A percentile compares a stretch with the other conserved stretches of the same genome.
phyloP scores from a whole-genome alignment of 2,888 invertebrate species.

The Dexiosoma caninum region DNA sequence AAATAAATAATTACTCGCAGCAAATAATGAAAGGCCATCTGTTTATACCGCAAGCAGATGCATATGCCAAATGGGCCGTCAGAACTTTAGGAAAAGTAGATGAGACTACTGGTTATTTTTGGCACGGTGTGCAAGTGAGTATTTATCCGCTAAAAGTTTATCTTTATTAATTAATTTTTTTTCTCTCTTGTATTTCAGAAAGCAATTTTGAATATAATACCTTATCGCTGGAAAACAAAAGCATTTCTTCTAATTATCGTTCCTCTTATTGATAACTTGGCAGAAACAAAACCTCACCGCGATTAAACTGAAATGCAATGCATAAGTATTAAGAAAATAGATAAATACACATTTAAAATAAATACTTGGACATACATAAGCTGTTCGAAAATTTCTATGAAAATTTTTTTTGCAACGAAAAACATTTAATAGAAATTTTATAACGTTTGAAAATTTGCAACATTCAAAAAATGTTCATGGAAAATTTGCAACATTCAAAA shows the following conservation, averaged over 20 bases:
- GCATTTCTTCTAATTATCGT: not conserved
- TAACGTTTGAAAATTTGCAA: too few species aligned
- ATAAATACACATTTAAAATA: too few species aligned
- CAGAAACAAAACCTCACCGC: not conserved
- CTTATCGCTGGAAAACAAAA: not conserved
- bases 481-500: too few species aligned
- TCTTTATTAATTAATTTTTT: not conserved
- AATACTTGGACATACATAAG: too few species aligned
- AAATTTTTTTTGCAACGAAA: too few species aligned
- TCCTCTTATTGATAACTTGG: slow-evolving; percentile 6
- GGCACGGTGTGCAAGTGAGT: slow-evolving; percentile 88
- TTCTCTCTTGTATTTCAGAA: slow-evolving; percentile 23
- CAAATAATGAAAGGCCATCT: slow-evolving; percentile 82
- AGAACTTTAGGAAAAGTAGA: slow-evolving; percentile 87
- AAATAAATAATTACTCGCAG: slow-evolving; percentile 89
- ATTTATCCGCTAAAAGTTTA: too few species aligned
- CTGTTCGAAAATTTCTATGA: too few species aligned
- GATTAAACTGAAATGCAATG: not conserved
- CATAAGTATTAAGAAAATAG: too few species aligned
- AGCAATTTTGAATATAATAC: slow-evolving; percentile 31
- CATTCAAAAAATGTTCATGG: too few species aligned
- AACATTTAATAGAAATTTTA: too few species aligned
- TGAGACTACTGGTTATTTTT: slow-evolving; percentile 91
- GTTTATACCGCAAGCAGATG: slow-evolving; percentile 83
- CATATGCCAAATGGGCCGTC: slow-evolving; percentile 86